phyloP scores from a whole-genome alignment of 2,888 invertebrate genomes.

The Pristionchus maxplancki region DNA sequence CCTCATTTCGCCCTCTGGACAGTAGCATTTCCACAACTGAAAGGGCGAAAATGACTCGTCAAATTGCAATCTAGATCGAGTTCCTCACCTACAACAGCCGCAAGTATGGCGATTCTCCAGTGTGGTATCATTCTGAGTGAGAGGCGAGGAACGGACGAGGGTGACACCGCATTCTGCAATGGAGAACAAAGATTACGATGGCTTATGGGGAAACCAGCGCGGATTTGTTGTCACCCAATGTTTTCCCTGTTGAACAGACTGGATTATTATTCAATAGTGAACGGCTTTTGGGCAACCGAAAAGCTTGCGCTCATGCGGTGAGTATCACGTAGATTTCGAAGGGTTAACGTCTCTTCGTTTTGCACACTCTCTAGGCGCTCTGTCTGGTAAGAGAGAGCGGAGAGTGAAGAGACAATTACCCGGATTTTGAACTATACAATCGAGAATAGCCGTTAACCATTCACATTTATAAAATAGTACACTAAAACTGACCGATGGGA shows the following conservation, averaged over 20 bases:
- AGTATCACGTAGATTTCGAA: too few relatives aligned
- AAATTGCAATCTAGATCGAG: too few relatives aligned
- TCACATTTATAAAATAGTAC: too few relatives aligned
- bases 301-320: neutral
- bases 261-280: neutral
- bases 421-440: too few relatives aligned
- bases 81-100: neutral
- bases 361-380: too few relatives aligned
- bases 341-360: too few relatives aligned
- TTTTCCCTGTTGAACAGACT: neutral
- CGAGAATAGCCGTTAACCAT: too few relatives aligned
- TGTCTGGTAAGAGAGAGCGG: too few relatives aligned
- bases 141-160: neutral
- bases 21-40: neutral
- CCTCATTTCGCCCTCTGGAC: neutral
- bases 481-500: neutral
- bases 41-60: too few relatives aligned
- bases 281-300: neutral
- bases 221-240: neutral
- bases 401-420: too few relatives aligned
- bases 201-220: neutral
- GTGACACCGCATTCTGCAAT: conserved; percentile 23
- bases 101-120: neutral
- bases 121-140: neutral
- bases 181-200: neutral